Base-by-base conservation (phyloP, 1,140 invertebrate species). In the Dendrolimus punctatus region DNA sequence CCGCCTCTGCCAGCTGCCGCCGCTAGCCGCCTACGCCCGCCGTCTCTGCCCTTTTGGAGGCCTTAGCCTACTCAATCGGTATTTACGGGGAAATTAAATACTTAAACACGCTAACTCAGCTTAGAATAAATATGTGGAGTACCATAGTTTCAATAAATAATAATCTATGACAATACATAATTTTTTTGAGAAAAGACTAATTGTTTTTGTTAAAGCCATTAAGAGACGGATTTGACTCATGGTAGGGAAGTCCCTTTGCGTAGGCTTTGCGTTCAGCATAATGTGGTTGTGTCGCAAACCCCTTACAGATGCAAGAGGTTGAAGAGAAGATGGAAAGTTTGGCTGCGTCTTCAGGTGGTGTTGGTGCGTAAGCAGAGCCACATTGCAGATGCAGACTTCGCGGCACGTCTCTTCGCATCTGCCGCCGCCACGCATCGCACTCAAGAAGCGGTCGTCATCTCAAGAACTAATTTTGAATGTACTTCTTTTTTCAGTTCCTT, bases 21-120 rank as follows among this genome's bases (percentile, higher is more conserved):
- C 64, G 76, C 68, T 68, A 64, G 70, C 67, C 60, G 59, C 69
- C 76, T 71, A 57, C 68, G 69, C 78, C 23, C 23, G 70, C 67
- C 60, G 59, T 68, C 76, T 71, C 57, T 68, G 69, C 78, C 74
- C 78, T 77, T 76, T 66, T 70, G 78, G 80, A 82, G 73, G 78
- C 73, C 69, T 73, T 86, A 81, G 77, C 74, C 79, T 77, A 83
- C 73, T 73, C 68, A 81, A 83, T 86, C 83, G 81, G 83, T 86
- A 86, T 85, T 86, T 86, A 85, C 80, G 71, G 80, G 83, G 83
- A 86, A 78, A 48, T 78, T 83, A 81, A 75, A 82, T 72, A 80
- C 80, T 69, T 85, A 82, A 80, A 76, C 66, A 69, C 73, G 77
- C 69, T 80, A 82, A 79, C 65, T 69, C 64, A 63, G 23, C 3